Base-by-base conservation (phyloP, 2,797 vertebrate species). In the Microctenopoma stevenorrisi region DNA sequence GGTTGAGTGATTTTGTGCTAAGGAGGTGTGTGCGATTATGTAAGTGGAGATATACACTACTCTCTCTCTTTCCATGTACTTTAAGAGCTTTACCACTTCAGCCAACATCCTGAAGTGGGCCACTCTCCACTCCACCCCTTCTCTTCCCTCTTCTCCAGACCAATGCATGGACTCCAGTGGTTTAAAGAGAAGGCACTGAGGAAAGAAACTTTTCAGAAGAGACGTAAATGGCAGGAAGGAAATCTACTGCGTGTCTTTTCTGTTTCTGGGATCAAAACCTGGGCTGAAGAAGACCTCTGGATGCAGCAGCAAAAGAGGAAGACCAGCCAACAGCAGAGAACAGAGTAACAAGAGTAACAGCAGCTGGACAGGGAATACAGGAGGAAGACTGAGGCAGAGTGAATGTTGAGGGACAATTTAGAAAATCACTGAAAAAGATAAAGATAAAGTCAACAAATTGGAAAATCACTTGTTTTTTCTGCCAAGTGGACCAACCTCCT, bases 61-160 rank as follows among this genome's bases (percentile, higher is more conserved):
- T 66, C 79, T 64, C 61, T 63, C 64, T 84, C 78, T 46, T 47
- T 68, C 68, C 80, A 65, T 81, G 71, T 81, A 75, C 69, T 92
- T 90, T 78, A 87, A 93, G 75, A 87, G 85, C 85, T 86, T 86
- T 91, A 86, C 85, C 83, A 84, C 89, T 90, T 82, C 76, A 88
- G 83, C 79, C 83, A 85, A 89, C 77, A 91, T 87, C 82, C 85
- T 88, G 72, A 75, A 86, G 63, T 77, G 48, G 84, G 86, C 84
- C 79, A 42, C 83, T 84, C 78, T 78, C 46, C 57, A 42, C 68
- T 81, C 50, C 64, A 64, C 65, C 53, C 64, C 78, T 62, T 52
- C 61, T 63, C 77, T 64, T 68, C 48, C 64, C n/a, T 80, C 68
- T 86, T 64, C 63, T 79, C 56, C 55, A 69, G 76, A 83, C 66